Evolutionary conservation across 2,113 vertebrate genomes (phyloP).

Genomic region (Cnemophilus loriae): DNA sequence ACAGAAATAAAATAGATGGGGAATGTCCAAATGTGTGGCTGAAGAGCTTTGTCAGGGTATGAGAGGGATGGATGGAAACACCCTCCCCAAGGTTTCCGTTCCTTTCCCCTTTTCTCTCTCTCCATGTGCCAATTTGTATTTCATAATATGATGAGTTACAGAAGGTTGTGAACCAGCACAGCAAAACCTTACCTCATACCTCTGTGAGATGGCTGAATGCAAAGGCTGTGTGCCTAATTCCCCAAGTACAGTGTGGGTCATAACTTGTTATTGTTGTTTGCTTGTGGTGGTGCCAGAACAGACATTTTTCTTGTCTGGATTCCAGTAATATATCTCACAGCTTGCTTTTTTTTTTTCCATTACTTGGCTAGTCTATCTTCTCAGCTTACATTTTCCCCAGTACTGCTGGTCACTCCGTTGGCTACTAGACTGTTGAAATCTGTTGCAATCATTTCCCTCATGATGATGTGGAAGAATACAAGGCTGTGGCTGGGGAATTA

Average conservation of each 20-base stretch:
- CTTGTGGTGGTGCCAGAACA: constrained; percentile 18
- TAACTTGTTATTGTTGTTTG: constrained; percentile 50
- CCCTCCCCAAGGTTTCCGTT: not conserved
- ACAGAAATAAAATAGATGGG: not conserved
- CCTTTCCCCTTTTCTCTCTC: not conserved
- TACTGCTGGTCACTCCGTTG: accelerated
- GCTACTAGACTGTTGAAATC: constrained; percentile 6
- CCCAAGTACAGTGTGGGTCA: not conserved
- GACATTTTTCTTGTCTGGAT: constrained; percentile 43
- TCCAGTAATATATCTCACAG: constrained; percentile 43
- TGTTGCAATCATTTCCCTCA: constrained; percentile 4
- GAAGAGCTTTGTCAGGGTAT: not conserved
- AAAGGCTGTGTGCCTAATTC: constrained; percentile 19
- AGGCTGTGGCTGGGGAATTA: constrained; percentile 14
- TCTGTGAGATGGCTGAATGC: constrained; percentile 12
- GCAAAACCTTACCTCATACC: constrained; percentile 22
- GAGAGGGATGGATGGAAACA: not conserved
- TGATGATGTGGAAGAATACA: constrained; percentile 13
- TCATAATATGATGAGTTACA: constrained; percentile 43
- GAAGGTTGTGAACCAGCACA: not conserved
- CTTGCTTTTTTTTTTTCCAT: not conserved
- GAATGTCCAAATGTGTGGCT: not conserved
- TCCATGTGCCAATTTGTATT: constrained; percentile 10
- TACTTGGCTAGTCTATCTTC: not conserved
- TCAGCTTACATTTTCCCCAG: constrained; percentile 17